Conservation (phyloP, 1,140 invertebrate genomes). For the Drosophila ambigua region DNA sequence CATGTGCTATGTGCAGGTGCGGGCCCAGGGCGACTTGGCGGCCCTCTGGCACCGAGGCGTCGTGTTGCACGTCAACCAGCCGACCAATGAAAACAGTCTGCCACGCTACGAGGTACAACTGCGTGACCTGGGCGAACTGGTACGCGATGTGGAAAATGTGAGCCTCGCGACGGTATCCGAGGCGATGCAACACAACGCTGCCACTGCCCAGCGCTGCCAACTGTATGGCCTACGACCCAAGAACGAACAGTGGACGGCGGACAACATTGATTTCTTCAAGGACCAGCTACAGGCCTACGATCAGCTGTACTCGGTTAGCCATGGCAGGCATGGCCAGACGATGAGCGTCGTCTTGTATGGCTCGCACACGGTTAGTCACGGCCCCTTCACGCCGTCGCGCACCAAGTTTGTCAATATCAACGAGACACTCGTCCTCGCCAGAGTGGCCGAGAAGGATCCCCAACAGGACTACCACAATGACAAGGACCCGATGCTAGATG, state of each 20-base stretch:
- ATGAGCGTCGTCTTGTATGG: slow-evolving; percentile 45
- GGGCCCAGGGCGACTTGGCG: slow-evolving; percentile 26
- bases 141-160: not conserved
- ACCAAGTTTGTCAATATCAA: slow-evolving; percentile 53
- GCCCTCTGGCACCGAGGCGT: slow-evolving; percentile 50
- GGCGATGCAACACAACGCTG: not conserved
- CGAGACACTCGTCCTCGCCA: slow-evolving; percentile 11
- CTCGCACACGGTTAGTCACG: slow-evolving; percentile 15
- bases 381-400: slow-evolving; percentile 43
- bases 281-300: slow-evolving; percentile 27
- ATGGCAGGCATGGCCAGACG: slow-evolving; percentile 5
- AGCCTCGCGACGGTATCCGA: slow-evolving; percentile 30
- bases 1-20: slow-evolving; percentile 40
- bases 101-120: slow-evolving; percentile 35
- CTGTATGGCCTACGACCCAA: slow-evolving; percentile 30
- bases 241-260: slow-evolving; percentile 16
- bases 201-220: slow-evolving; percentile 37
- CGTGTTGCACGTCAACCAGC: not conserved
- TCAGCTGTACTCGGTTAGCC: slow-evolving; percentile 11
- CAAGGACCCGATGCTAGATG: not conserved
- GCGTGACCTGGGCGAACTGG: slow-evolving; percentile 53
- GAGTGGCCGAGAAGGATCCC: slow-evolving; percentile 14
- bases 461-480: not conserved
- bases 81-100: too few relatives aligned
- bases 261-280: slow-evolving; percentile 43